phyloP scores from a whole-genome alignment of 2,888 invertebrate species.

The Clunio marinus region DNA sequence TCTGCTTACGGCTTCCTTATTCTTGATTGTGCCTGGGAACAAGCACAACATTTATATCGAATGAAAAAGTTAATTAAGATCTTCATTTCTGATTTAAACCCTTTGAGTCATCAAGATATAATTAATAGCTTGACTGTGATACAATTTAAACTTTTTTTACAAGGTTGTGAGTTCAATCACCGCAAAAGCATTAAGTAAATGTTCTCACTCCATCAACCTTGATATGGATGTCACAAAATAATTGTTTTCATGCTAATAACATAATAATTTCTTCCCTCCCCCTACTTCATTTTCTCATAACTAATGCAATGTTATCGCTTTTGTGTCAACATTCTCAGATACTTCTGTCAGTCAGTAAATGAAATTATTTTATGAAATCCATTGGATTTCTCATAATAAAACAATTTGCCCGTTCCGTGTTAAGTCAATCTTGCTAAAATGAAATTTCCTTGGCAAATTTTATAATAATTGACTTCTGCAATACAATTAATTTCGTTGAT shows the following conservation, averaged over 20 bases:
- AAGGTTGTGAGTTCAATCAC: background rate
- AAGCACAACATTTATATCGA: slow-evolving; percentile 26
- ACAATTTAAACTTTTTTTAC: slow-evolving; percentile 27
- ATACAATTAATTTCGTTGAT: slow-evolving; percentile 29
- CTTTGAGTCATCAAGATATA: slow-evolving; percentile 36
- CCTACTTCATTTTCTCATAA: too few relatives aligned
- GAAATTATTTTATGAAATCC: slow-evolving; percentile 33
- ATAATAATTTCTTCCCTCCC: too few relatives aligned
- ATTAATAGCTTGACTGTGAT: slow-evolving; percentile 35
- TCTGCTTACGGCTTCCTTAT: too few relatives aligned
- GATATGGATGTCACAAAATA: too few relatives aligned
- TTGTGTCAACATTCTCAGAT: too few relatives aligned
- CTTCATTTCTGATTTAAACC: slow-evolving; percentile 12
- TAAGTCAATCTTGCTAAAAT: slow-evolving; percentile 34
- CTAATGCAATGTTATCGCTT: too few relatives aligned
- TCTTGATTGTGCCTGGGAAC: background rate
- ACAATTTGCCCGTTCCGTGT: slow-evolving; percentile 26
- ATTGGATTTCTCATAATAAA: background rate
- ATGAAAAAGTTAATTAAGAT: slow-evolving; percentile 37
- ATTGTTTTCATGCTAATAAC: too few relatives aligned
- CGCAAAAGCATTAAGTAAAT: background rate
- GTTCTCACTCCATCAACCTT: background rate
- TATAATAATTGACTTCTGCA: slow-evolving; percentile 33
- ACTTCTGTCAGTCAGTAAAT: too few relatives aligned
- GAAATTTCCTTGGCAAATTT: slow-evolving; percentile 27